Base-by-base conservation (phyloP, 2,797 vertebrate species). In the Ceryle rudis region DNA sequence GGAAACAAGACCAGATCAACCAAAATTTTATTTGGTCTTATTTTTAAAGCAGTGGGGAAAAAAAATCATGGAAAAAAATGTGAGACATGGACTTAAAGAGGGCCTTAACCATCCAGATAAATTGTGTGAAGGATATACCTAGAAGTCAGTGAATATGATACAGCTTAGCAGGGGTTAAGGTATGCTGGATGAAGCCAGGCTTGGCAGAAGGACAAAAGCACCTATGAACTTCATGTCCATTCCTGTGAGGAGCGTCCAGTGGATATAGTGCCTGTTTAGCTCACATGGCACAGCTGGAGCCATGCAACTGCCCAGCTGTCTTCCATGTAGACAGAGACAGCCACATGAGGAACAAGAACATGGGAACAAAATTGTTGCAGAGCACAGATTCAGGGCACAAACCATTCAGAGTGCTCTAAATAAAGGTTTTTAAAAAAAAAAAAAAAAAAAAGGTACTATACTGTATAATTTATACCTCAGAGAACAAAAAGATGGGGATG, bases 381-480 rank as follows among this genome's bases (percentile, higher is more conserved):
- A 87, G 51, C 79, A 65, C 62, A 84, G 33, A 89, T 61, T 65
- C 54, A 79, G 70, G 66, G 37, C 70, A 75, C 35, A 91, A 93
- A 92, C 58, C 28, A 72, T 54, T 55, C 28, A 26, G 13, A 74
- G 29, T 66, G 25, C 33, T 89, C 81, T 89, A 85, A 96, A 95
- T 72, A 84, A 72, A 87, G 33, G 19, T 91, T 67, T 75, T 67
- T 75, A 54, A 87, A 84, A 80, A 44, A 44, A 29, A 29, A 18
- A 87, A 46, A 86, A 78, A 79, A 42, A 26, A 90, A 90, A 91
- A 85, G 67, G 8, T 25, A 75, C 22, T 72, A 35, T 46, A 13
- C 58, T 79, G 22, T 91, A 49, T 65, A 71, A 84, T 96, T 95
- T 92, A 90, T 81, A 89, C 22, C 55, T 92, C 54, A 46, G 42